phyloP scores from a whole-genome alignment of 2,888 invertebrate genomes.

The Alitta virens region DNA sequence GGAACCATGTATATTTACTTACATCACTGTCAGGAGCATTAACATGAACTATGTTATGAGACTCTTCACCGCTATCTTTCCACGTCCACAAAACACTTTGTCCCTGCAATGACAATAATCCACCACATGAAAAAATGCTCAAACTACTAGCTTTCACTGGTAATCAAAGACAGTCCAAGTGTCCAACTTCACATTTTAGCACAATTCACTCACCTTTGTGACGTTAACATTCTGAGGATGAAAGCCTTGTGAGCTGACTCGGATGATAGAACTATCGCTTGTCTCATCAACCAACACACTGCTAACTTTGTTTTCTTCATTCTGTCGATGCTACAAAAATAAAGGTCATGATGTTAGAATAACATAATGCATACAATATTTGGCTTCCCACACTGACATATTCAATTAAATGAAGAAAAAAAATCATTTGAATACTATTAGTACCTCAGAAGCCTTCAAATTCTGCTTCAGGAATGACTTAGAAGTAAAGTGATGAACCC shows the following conservation, averaged over 20 bases:
- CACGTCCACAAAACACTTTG: conserved; percentile 56
- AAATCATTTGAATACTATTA: too few species aligned
- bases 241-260: conserved; percentile 51
- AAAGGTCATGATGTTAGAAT: background rate
- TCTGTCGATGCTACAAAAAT: background rate
- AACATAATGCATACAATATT: too few species aligned
- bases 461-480: conserved; percentile 46
- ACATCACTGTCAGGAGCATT: conserved; percentile 50
- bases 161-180: too few species aligned
- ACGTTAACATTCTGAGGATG: conserved; percentile 49
- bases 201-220: conserved; percentile 44
- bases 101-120: too few species aligned
- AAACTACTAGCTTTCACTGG: too few species aligned
- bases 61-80: conserved; percentile 45
- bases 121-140: too few species aligned
- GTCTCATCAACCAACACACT: conserved; percentile 53
- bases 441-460: too few species aligned
- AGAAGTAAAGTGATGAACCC: conserved; percentile 52
- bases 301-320: conserved; percentile 40
- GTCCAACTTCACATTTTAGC: too few species aligned
- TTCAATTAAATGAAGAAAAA: too few species aligned
- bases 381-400: too few species aligned
- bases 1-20: too few species aligned
- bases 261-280: conserved; percentile 47
- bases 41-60: conserved; percentile 57